A percentile compares a stretch with the other conserved stretches of the same genome.
Evolutionary conservation across 1,140 invertebrate species (phyloP).

Genomic region (Neodiprion virginianus): DNA sequence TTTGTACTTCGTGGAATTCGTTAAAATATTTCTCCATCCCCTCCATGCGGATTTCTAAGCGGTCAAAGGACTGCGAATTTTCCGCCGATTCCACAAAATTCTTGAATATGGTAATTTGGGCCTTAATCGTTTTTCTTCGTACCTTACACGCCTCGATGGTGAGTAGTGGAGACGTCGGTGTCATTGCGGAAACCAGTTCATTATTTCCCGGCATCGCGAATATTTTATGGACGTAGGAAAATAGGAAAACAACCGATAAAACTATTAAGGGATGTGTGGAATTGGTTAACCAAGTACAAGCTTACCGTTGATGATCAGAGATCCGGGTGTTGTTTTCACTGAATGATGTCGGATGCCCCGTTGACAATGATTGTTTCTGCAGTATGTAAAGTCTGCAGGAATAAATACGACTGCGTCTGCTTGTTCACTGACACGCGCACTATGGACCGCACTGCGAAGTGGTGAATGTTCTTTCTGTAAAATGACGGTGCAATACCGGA

Average conservation of each 20-base stretch:
- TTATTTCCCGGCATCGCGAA: background rate
- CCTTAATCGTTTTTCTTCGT: background rate
- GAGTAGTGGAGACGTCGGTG: background rate
- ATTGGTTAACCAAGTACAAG: background rate
- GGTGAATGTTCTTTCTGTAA: no score
- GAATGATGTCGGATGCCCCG: no score
- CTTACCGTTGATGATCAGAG: background rate
- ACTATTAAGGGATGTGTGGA: background rate
- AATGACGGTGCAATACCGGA: no score
- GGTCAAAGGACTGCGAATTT: background rate
- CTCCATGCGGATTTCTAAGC: background rate
- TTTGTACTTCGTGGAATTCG: slow-evolving; percentile 13
- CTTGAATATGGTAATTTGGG: background rate
- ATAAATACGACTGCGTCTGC: no score
- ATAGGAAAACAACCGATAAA: background rate
- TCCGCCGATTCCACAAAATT: background rate
- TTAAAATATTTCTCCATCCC: background rate
- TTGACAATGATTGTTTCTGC: no score
- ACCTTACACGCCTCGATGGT: no score
- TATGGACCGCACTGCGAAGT: no score
- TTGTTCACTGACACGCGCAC: no score
- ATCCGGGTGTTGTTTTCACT: no score
- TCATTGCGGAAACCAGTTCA: background rate
- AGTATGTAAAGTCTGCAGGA: no score
- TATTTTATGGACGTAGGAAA: background rate